A percentile compares a stretch with the other conserved stretches of the same genome.
These are phyloP conservation scores for Orthonyx spaldingii DNA, from an alignment of 2,113 vertebrate species.

Conservation along the genomic window DNA sequence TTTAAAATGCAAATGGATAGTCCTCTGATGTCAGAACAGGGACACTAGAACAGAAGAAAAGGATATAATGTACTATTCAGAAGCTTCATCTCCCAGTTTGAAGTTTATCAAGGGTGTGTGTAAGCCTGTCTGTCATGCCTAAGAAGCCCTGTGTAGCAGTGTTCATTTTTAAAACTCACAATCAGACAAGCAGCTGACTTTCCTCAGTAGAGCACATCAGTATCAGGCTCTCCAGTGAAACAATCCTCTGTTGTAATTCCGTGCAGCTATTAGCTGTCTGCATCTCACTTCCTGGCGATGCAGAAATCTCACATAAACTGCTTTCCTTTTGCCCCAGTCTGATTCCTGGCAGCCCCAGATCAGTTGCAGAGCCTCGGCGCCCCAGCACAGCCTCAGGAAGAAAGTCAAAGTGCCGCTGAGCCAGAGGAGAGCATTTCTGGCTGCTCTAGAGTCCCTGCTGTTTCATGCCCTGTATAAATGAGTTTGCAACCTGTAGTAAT, in stretches of 20 bases:
- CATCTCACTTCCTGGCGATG: background rate
- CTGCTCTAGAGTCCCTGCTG: background rate
- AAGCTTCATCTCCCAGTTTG: background rate
- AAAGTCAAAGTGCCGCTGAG: background rate
- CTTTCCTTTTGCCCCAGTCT: background rate
- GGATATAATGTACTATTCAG: background rate
- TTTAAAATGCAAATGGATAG: background rate
- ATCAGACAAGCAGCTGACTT: constrained; percentile 29
- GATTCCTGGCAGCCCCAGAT: background rate
- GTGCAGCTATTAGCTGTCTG: background rate
- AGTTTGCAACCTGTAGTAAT: background rate
- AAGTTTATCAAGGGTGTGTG: background rate
- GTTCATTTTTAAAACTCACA: background rate
- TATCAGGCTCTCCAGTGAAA: background rate
- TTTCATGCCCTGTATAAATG: background rate
- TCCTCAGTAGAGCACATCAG: background rate
- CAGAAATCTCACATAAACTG: background rate
- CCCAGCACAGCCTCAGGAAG: background rate
- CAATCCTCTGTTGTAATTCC: background rate
- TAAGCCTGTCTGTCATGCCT: background rate
- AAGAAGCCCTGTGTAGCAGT: background rate
- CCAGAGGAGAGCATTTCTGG: background rate
- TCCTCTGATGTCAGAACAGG: background rate
- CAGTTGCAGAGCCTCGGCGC: rapidly evolving
- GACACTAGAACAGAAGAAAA: background rate